Base-by-base conservation (phyloP, 2,888 invertebrate species). In the Macrophya annulata region DNA sequence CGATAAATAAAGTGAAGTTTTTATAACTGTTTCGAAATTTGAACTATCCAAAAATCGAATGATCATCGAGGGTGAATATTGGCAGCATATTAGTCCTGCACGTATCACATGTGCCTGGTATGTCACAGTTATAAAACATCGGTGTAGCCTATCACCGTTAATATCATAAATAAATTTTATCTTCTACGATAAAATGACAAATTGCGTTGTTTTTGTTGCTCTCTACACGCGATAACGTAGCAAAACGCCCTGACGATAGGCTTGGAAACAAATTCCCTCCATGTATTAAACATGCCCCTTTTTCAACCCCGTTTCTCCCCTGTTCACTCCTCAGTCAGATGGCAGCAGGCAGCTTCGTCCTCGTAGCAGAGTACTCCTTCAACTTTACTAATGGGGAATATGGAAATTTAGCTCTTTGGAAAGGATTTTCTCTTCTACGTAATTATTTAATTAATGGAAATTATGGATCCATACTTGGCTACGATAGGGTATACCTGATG, bases 171-270 rank as follows among this genome's bases (percentile, higher is more conserved):
- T 85, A 85, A 85, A 77, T 85, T 85, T 85, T 85, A 77, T 85
- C 85, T 77, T n/a, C 40, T 4, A 62, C 43, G 74, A 76, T 37
- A 84, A 88, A 86, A 87, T 87, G 87, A 88, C 88, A 88, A 90
- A 88, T 89, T 85, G 87, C 74, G 87, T 77, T 84, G 51, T 86
- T 86, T 88, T 85, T 89, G 51, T 59, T 74, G 51, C 74, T 62
- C 74, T 65, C 17, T 25, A 25, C 31, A 37, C 45, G 48, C 65
- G 83, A 83, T 83, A 83, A 37, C 65, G 83, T 48, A 83, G 48
- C 83, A 62, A 45, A 83, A 48, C 83, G 48, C 17, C 21, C 59
- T 81, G 81, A 81, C 68, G 83, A 83, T 68, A 83, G 71, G 83
- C 83, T 68, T 71, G 37, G 81, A 45, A 83, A 68, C 83, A 83